Percentiles rank a stretch among this genome's conserved stretches.
Conservation (phyloP, 2,888 invertebrate species). For the Phortica okadai region DNA sequence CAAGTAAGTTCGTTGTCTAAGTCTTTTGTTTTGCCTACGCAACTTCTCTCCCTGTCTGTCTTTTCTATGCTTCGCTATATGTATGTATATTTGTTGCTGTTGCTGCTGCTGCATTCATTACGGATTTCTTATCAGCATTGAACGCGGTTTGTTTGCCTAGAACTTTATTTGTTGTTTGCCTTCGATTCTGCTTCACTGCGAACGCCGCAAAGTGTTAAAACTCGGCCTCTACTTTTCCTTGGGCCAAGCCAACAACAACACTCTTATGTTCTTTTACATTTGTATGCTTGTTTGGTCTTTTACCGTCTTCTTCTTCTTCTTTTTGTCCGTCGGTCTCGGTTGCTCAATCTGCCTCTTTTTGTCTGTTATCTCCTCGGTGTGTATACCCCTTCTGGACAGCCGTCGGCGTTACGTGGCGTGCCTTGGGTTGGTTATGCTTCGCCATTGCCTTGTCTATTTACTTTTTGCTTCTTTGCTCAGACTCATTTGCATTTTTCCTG, state of each 20-base stretch:
- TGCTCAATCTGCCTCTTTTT: background rate
- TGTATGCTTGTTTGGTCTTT: background rate
- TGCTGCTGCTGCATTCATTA: background rate
- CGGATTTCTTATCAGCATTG: constrained; percentile 17
- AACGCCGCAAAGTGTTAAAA: constrained; percentile 28
- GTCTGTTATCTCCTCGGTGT: background rate
- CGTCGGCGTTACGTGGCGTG: constrained; percentile 9
- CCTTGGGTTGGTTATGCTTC: background rate
- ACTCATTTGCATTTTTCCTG: constrained; percentile 59
- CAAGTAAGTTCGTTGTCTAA: constrained; percentile 15
- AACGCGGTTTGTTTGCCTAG: constrained; percentile 11
- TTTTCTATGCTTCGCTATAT: background rate
- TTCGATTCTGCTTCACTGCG: constrained; percentile 24
- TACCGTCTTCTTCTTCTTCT: background rate
- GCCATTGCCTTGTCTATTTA: constrained; percentile 4
- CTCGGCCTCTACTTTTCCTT: constrained; percentile 18
- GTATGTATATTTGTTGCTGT: background rate
- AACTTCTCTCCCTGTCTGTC: background rate
- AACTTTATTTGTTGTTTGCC: constrained; percentile 25
- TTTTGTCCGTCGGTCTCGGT: background rate
- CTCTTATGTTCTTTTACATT: background rate
- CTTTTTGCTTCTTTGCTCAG: constrained; percentile 34
- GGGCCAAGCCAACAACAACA: background rate
- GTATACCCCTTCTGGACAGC: constrained; percentile 18
- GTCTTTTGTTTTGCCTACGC: constrained; percentile 16